Evolutionary conservation across 2,797 vertebrate genomes (phyloP).

Genomic region (Bovichtus diacanthus): DNA sequence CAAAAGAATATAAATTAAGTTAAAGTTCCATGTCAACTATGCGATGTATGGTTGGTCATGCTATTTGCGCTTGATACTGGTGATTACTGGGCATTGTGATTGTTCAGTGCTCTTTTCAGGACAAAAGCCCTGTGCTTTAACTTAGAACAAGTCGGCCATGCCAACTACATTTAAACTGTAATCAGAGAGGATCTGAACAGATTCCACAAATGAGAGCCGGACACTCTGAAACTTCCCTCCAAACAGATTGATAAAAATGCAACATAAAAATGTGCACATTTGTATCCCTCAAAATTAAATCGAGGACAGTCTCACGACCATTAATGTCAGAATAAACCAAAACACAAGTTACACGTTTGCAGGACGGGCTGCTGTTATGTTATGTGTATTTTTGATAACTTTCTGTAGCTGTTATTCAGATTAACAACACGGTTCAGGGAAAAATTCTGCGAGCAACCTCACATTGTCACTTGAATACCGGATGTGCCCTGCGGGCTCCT

Average conservation of each 20-base stretch:
- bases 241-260: background rate
- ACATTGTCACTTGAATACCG: background rate
- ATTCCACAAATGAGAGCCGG: background rate
- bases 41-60: rapidly evolving
- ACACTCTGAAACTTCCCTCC: background rate
- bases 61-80: background rate
- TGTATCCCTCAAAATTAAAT: background rate
- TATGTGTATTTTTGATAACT: too few relatives aligned
- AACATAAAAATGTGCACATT: background rate
- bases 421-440: background rate
- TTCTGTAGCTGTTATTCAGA: background rate
- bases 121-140: background rate
- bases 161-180: background rate
- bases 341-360: background rate
- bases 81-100: background rate
- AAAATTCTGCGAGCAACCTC: background rate
- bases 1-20: background rate
- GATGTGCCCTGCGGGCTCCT: background rate
- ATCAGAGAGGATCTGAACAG: background rate
- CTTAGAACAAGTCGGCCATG: background rate
- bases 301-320: background rate
- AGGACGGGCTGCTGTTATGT: too few relatives aligned
- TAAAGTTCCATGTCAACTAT: background rate
- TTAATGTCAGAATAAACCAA: background rate
- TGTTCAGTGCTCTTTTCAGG: background rate